Evolutionary conservation across 2,797 vertebrate species (phyloP).

Genomic region (Pseudochirops corinnae): DNA sequence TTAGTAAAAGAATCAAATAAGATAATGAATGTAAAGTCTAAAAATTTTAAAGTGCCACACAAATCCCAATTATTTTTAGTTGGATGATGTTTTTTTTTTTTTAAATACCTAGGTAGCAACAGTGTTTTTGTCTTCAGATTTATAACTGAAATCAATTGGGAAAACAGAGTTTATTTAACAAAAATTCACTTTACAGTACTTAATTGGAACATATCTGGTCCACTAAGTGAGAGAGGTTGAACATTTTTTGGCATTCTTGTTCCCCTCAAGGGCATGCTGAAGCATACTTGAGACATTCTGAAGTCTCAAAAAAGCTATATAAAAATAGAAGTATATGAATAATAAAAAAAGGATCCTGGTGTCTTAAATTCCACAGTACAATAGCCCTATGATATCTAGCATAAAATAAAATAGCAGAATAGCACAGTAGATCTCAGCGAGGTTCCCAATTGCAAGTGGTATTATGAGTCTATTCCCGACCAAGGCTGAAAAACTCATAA

Average conservation of each 20-base stretch:
- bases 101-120: not conserved
- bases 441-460: not conserved
- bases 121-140: not conserved
- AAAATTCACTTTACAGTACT: conserved; percentile 18
- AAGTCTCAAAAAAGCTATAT: conserved; percentile 39
- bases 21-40: not conserved
- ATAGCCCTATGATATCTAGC: conserved; percentile 33
- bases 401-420: conserved; percentile 38
- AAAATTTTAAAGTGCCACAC: not conserved
- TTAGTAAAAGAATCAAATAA: conserved; percentile 40
- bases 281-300: not conserved
- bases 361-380: conserved; percentile 42
- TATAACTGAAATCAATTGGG: conserved; percentile 47
- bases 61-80: not conserved
- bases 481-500: not conserved
- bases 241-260: conserved; percentile 25
- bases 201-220: conserved; percentile 18
- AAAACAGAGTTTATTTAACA: conserved; percentile 35
- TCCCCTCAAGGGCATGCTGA: conserved; percentile 13
- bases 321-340: conserved; percentile 50
- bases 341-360: not conserved
- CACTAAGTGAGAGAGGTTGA: not conserved
- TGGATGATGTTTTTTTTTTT: not conserved
- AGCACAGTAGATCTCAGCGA: not conserved
- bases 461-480: not conserved